Evolutionary conservation across 2,797 vertebrate genomes (phyloP).

Genomic region (Pseudopleuronectes americanus): DNA sequence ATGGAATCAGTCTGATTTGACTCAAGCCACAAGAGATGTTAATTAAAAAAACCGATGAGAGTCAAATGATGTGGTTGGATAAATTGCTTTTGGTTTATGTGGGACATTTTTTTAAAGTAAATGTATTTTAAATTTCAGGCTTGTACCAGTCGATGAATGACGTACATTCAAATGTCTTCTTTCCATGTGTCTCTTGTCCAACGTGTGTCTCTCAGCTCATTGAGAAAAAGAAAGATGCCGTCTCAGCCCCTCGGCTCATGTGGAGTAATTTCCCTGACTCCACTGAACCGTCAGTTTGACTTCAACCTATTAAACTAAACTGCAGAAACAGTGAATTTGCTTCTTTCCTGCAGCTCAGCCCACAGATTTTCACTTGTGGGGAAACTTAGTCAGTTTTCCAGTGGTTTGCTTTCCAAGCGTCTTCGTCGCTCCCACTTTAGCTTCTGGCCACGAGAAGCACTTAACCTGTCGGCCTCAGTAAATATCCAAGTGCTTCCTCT

Average conservation of each 20-base stretch:
- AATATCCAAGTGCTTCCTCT: conserved; percentile 60
- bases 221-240: background rate
- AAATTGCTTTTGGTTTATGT: background rate
- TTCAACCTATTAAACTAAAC: background rate
- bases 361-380: background rate
- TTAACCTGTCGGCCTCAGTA: conserved; percentile 62
- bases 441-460: conserved; percentile 55
- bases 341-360: conserved; percentile 14
- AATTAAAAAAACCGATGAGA: background rate
- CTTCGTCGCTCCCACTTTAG: conserved; percentile 27
- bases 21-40: background rate
- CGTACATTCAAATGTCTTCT: too few species aligned
- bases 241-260: background rate
- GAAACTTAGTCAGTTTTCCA: conserved; percentile 31
- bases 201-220: too few species aligned
- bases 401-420: conserved; percentile 25
- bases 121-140: too few species aligned
- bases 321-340: background rate
- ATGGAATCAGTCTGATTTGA: background rate
- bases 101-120: too few species aligned
- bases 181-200: too few species aligned
- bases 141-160: too few species aligned
- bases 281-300: background rate
- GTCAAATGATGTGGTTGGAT: background rate
- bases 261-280: background rate